phyloP scores from a whole-genome alignment of 2,888 invertebrate species.

The Watsonalla binaria region DNA sequence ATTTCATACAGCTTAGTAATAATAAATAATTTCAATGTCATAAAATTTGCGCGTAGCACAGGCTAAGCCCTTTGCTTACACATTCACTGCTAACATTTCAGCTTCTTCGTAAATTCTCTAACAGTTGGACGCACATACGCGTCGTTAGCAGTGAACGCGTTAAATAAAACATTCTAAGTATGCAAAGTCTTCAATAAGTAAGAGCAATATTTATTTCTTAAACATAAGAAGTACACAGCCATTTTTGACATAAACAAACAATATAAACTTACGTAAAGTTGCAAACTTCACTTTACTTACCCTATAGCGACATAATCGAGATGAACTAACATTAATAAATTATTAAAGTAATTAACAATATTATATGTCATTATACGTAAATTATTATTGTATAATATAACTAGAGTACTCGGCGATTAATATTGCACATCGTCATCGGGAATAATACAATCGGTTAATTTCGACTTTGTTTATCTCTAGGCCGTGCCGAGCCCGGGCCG shows the following conservation, averaged over 20 bases:
- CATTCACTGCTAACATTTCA: too few relatives aligned
- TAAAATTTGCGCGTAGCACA: too few relatives aligned
- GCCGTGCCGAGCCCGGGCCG: too few relatives aligned
- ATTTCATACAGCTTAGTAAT: too few relatives aligned
- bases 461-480: too few relatives aligned
- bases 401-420: background rate
- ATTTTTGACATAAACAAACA: constrained; percentile 45
- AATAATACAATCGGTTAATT: background rate
- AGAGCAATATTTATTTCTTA: constrained; percentile 43
- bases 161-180: background rate
- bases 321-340: constrained; percentile 1
- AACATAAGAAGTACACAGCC: constrained; percentile 73
- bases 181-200: constrained; percentile 4
- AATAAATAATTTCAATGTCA: too few relatives aligned
- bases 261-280: constrained; percentile 11
- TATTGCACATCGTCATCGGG: too few relatives aligned
- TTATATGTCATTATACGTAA: constrained; percentile 5
- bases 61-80: too few relatives aligned
- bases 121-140: too few relatives aligned
- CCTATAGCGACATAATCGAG: constrained; percentile 17
- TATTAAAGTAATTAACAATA: background rate
- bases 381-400: constrained; percentile 3
- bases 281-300: constrained; percentile 14
- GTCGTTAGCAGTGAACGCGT: too few relatives aligned
- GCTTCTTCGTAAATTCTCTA: too few relatives aligned